These are phyloP conservation scores for Drosophila varians DNA, from an alignment of 1,140 invertebrate species.

Conservation along the genomic window DNA sequence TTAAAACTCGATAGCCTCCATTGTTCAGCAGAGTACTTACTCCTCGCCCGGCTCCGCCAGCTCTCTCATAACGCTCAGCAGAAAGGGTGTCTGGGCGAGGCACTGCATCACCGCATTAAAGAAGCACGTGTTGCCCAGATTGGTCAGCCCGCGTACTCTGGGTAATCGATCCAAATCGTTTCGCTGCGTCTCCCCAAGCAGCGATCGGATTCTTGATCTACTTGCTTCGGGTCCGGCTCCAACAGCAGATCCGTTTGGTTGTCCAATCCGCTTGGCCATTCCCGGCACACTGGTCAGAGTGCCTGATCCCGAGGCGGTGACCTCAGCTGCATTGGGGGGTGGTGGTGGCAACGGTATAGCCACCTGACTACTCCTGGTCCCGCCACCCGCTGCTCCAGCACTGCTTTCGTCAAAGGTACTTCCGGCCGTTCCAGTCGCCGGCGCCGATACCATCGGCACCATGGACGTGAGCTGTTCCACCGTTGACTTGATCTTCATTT, in stretches of 20 bases:
- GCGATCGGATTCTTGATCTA: not conserved
- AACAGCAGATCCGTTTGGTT: not conserved
- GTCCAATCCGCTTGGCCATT: conserved; percentile 62
- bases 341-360: conserved; percentile 60
- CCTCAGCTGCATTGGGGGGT: conserved; percentile 18
- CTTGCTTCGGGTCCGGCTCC: not conserved
- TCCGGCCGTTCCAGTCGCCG: conserved; percentile 18
- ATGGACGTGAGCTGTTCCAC: conserved; percentile 55
- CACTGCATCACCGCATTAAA: conserved; percentile 98
- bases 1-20: too few species aligned
- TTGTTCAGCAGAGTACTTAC: conserved; percentile 45
- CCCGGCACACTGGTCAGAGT: conserved; percentile 48
- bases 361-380: conserved; percentile 12
- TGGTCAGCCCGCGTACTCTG: conserved; percentile 88
- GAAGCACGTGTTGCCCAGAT: conserved; percentile 98
- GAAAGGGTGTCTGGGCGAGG: conserved; percentile 92
- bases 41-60: conserved; percentile 87
- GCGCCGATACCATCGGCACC: conserved; percentile 21
- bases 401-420: conserved; percentile 3
- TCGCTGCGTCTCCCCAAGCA: not conserved
- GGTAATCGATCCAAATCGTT: conserved; percentile 75
- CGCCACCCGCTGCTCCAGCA: not conserved
- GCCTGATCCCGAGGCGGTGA: conserved; percentile 3
- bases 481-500: conserved; percentile 57
- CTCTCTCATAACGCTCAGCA: conserved; percentile 89